Base-by-base conservation (phyloP, 2,797 vertebrate genomes). In the Urocyon cinereoargenteus region DNA sequence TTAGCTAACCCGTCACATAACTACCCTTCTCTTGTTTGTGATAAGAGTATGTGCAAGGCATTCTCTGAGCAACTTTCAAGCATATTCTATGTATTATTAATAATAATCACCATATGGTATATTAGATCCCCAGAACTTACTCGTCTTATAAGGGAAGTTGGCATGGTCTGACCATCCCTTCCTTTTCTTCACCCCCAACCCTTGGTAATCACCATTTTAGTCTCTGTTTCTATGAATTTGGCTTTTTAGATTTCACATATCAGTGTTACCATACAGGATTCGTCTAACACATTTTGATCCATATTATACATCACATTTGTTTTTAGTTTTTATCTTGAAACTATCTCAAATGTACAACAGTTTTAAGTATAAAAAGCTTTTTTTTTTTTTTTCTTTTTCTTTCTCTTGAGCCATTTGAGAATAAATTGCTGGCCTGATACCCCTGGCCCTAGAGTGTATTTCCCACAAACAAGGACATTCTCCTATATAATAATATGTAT, bases 291-390 rank as follows among this genome's bases (percentile, higher is more conserved):
- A 57, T 66, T 94, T 45, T 87, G 28, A 85, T 45, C 6, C 16
- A 72, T 79, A 45, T 79, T 45, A 72, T 14, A 72, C 10, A n/a
- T 61, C 59, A 40, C 21, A 45, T 72, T 70, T 55, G 78, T 64
- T 84, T 36, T 57, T 18, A 36, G 36, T 77, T 94, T 93, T 86
- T 90, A 66, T 86, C 45, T 51, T 75, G 31, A 90, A 96, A 86
- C 36, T 57, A 66, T 51, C 34, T 70, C 64, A 57, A 78, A 77
- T 12, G 51, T 61, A 36, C 1, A 64, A 62, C 53, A 72, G 53
- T 70, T 86, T 6, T 21, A 79, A 91, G 12, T 73, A n/a, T 4
- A 73, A n/a, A 34, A 13, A 55, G 45, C 19, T 40, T 51, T 61
- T 40, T 51, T 61, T 70, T 59, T 77, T 64, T 28, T 40, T 51